Percentiles rank a stretch among this genome's conserved stretches.
Conservation (phyloP, 1,140 invertebrate species). For the Helicoverpa armigera region DNA sequence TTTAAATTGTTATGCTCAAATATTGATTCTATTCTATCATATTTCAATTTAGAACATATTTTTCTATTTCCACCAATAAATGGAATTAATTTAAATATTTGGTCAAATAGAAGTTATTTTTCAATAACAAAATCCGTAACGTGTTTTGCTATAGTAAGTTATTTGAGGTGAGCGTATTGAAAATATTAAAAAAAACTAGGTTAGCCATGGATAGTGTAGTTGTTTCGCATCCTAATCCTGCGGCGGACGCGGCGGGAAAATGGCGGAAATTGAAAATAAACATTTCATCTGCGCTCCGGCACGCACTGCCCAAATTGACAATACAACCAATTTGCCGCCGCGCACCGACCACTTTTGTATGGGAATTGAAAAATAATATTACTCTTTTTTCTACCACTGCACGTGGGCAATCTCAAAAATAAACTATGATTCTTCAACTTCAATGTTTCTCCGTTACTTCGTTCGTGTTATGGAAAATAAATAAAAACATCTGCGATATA, state of each 20-base stretch:
- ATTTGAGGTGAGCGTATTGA: slow-evolving; percentile 11
- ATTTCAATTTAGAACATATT: no score
- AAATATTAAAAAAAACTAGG: slow-evolving; percentile 61
- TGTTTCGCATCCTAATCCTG: slow-evolving; percentile 82
- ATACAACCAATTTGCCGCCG: slow-evolving; percentile 85
- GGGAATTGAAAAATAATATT: slow-evolving; percentile 86
- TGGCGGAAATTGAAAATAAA: slow-evolving; percentile 86
- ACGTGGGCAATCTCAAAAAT: slow-evolving; percentile 81
- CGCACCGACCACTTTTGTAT: slow-evolving; percentile 85
- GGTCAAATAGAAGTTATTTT: slow-evolving; percentile 4
- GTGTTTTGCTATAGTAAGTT: background rate
- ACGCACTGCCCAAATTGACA: slow-evolving; percentile 86
- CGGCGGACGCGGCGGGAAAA: slow-evolving; percentile 79
- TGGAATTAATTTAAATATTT: no score
- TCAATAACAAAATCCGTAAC: background rate
- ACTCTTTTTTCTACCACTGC: slow-evolving; percentile 79
- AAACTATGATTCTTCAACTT: slow-evolving; percentile 72
- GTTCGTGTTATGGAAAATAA: slow-evolving; percentile 42
- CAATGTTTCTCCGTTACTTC: slow-evolving; percentile 34
- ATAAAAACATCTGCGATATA: background rate
- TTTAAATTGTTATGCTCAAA: no score
- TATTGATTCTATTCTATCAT: no score
- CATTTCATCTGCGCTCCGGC: slow-evolving; percentile 85
- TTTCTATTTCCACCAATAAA: no score
- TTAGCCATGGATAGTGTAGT: slow-evolving; percentile 64